These are phyloP conservation scores for Neolamprologus modestus DNA, from an alignment of 2,113 vertebrate genomes.

Conservation along the genomic window DNA sequence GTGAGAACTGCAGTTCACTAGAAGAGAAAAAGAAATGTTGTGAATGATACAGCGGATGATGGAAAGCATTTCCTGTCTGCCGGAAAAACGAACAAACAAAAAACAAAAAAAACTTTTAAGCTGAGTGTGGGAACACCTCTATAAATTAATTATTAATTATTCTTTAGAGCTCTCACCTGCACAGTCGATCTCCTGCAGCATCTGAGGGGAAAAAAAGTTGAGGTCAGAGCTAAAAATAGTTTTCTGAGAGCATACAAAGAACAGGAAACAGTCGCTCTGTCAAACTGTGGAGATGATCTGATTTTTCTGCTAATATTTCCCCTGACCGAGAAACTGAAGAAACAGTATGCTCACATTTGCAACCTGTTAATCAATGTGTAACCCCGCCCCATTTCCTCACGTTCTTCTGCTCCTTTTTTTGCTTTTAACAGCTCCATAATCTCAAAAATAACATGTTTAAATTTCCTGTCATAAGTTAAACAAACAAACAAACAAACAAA, in stretches of 20 bases:
- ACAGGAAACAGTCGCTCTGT: not conserved
- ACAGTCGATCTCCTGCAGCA: fast-evolving
- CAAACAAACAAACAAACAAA: not conserved
- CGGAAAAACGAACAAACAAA: not conserved
- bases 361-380: not conserved
- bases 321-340: not conserved
- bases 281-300: not conserved
- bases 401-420: not conserved
- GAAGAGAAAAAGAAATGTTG: not conserved
- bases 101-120: fast-evolving
- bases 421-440: not conserved
- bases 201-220: not conserved
- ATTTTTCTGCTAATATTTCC: fast-evolving
- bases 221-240: not conserved
- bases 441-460: not conserved
- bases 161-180: not conserved
- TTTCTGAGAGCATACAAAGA: not conserved
- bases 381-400: not conserved
- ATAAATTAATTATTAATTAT: not conserved
- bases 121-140: fast-evolving
- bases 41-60: not conserved
- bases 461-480: not conserved
- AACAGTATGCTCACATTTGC: not conserved
- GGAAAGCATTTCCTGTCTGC: not conserved
- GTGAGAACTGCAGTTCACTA: not conserved